These are phyloP conservation scores for Hirtodrosophila duncani DNA, from an alignment of 2,888 invertebrate genomes.

Conservation along the genomic window DNA sequence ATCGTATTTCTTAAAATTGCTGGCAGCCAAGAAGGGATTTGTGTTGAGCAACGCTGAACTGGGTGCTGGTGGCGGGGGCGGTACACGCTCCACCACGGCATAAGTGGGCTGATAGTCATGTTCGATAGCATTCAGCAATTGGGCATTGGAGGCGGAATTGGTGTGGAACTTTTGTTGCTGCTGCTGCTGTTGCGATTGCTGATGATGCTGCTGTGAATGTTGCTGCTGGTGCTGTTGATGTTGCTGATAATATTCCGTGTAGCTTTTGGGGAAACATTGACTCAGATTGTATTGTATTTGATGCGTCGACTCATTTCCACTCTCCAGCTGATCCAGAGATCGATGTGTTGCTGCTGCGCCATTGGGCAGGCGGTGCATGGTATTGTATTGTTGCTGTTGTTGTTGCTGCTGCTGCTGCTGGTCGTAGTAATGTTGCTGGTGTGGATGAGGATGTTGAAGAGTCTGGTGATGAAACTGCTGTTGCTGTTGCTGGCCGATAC, in stretches of 20 bases:
- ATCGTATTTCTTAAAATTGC: conserved; percentile 75
- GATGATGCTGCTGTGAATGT: conserved; percentile 40
- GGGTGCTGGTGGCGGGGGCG: conserved; percentile 38
- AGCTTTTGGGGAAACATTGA: conserved; percentile 77
- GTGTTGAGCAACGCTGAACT: conserved; percentile 52
- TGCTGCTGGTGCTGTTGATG: conserved; percentile 57
- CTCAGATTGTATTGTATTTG: conserved; percentile 75
- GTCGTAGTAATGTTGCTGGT: conserved; percentile 47
- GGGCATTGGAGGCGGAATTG: conserved; percentile 61
- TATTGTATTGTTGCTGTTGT: conserved; percentile 75
- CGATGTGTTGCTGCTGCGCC: conserved; percentile 27
- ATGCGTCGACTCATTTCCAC: conserved; percentile 48
- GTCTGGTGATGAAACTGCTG: conserved; percentile 77
- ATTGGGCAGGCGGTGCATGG: conserved; percentile 68
- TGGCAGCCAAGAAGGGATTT: conserved; percentile 75
- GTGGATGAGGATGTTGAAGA: conserved; percentile 73
- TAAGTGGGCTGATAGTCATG: conserved; percentile 74
- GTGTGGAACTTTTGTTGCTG: conserved; percentile 38
- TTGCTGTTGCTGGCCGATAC: conserved; percentile 76
- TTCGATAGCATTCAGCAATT: conserved; percentile 69
- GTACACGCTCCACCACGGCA: conserved; percentile 68
- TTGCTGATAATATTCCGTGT: conserved; percentile 77
- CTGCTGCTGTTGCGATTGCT: conserved; percentile 41
- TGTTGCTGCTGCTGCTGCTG: conserved; percentile 38
- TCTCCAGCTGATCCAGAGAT: conserved; percentile 32